Percentiles rank a stretch among this genome's conserved stretches.
phyloP scores from a whole-genome alignment of 1,140 invertebrate species.

The Samia ricini region DNA sequence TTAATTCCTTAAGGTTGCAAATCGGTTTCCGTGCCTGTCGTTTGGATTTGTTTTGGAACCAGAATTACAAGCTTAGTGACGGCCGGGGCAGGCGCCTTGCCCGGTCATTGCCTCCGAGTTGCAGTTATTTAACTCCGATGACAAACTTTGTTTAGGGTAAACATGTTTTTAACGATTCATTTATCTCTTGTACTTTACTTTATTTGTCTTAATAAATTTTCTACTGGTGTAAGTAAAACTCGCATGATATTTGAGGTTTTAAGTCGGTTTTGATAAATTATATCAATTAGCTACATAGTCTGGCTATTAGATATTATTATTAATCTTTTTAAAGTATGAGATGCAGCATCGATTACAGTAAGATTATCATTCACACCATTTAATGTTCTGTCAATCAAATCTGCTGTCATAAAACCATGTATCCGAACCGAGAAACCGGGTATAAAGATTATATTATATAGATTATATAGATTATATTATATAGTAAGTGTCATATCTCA shows the following conservation, averaged over 20 bases:
- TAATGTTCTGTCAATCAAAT: too few species aligned
- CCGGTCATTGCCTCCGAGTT: constrained; percentile 68
- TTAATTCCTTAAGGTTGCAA: not conserved
- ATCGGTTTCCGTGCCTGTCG: constrained; percentile 10
- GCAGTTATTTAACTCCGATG: constrained; percentile 70
- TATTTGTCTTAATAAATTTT: not conserved
- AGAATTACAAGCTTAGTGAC: constrained; percentile 54
- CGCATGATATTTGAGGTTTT: not conserved
- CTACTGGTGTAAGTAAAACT: not conserved
- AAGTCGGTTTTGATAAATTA: too few species aligned
- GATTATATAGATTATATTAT: too few species aligned
- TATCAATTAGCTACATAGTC: too few species aligned
- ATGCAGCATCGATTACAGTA: too few species aligned
- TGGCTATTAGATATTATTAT: too few species aligned
- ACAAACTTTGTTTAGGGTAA: constrained; percentile 58
- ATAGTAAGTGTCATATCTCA: too few species aligned
- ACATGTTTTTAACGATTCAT: constrained; percentile 50
- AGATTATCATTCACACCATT: too few species aligned
- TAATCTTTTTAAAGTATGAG: too few species aligned
- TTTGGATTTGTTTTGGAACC: constrained; percentile 60
- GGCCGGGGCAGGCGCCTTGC: constrained; percentile 40
- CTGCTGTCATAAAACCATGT: not conserved
- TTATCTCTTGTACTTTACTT: constrained; percentile 24
- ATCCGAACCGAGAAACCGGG: too few species aligned
- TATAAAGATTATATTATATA: too few species aligned